Conservation (phyloP, 30 jellyfish, hydroid and myxozoan genomes). For the Hydra vulgaris region DNA sequence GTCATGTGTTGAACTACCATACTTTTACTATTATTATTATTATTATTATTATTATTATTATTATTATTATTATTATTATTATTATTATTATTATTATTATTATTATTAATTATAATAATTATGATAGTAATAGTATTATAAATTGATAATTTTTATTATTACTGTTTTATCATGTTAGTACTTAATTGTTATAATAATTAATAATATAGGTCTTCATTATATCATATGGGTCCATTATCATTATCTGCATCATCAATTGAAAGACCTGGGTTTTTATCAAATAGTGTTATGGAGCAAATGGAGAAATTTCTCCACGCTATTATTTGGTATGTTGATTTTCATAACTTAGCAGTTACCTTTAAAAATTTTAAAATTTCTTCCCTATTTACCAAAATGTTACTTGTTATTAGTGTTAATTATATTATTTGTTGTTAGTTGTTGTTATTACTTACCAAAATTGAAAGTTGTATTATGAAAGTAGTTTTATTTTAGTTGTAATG, state of each 20-base stretch:
- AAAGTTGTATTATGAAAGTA: too few relatives aligned
- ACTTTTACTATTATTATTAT: too few relatives aligned
- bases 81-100: too few relatives aligned
- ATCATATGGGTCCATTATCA: constrained; percentile 74
- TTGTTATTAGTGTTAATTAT: neutral
- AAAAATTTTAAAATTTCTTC: neutral
- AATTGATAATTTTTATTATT: too few relatives aligned
- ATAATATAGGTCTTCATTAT: constrained; percentile 37
- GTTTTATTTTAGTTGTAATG: constrained; percentile 38
- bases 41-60: too few relatives aligned
- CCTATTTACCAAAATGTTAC: too few relatives aligned
- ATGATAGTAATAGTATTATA: too few relatives aligned
- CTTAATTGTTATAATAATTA: too few relatives aligned
- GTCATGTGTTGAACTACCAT: too few relatives aligned
- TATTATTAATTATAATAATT: too few relatives aligned
- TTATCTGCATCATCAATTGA: constrained; percentile 80
- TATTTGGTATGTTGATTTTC: constrained; percentile 44
- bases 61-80: too few relatives aligned
- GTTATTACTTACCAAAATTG: neutral
- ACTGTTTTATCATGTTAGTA: too few relatives aligned
- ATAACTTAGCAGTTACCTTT: neutral
- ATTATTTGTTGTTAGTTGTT: neutral
- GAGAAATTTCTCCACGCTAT: constrained; percentile 62
- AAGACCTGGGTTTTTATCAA: constrained; percentile 71
- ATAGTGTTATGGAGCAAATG: constrained; percentile 91